Percentiles rank a stretch among this genome's conserved stretches.
Evolutionary conservation across 2,888 invertebrate genomes (phyloP).

Genomic region (Anoncus sp.): DNA sequence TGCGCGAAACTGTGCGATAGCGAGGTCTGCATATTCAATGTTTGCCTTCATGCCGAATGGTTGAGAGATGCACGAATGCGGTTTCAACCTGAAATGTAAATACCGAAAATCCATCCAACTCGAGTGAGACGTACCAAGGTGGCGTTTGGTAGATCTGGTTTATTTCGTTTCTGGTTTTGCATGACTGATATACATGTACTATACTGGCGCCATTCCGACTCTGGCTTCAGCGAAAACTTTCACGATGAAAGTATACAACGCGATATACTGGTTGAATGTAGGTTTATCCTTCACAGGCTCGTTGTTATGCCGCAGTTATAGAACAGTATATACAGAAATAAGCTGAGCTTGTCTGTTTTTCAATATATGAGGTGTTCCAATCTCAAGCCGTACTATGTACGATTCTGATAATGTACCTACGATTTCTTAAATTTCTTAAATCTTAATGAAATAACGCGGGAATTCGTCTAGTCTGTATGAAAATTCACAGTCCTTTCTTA

Average conservation of each 20-base stretch:
- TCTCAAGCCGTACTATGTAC: neutral
- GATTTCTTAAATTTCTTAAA: too few species aligned
- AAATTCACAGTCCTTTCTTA: too few species aligned
- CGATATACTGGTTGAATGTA: conserved; percentile 10
- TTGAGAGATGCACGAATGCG: conserved; percentile 54
- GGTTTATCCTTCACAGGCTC: neutral
- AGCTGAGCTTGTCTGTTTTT: neutral
- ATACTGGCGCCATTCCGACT: neutral
- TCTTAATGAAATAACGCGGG: too few species aligned
- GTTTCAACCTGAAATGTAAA: conserved; percentile 62
- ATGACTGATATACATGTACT: neutral
- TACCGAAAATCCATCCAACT: conserved; percentile 45
- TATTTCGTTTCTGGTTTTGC: conserved; percentile 28
- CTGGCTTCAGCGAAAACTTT: neutral
- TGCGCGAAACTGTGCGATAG: conserved; percentile 52
- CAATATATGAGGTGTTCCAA: neutral
- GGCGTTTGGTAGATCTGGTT: conserved; percentile 31
- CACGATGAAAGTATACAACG: conserved; percentile 26
- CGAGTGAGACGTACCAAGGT: conserved; percentile 22
- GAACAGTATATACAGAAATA: neutral
- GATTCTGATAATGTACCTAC: too few species aligned
- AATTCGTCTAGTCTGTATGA: too few species aligned
- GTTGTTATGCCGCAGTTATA: neutral
- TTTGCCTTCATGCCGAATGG: conserved; percentile 57
- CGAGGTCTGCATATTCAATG: conserved; percentile 67